Conservation (phyloP, 1,140 invertebrate genomes). For the Megalopta genalis region DNA sequence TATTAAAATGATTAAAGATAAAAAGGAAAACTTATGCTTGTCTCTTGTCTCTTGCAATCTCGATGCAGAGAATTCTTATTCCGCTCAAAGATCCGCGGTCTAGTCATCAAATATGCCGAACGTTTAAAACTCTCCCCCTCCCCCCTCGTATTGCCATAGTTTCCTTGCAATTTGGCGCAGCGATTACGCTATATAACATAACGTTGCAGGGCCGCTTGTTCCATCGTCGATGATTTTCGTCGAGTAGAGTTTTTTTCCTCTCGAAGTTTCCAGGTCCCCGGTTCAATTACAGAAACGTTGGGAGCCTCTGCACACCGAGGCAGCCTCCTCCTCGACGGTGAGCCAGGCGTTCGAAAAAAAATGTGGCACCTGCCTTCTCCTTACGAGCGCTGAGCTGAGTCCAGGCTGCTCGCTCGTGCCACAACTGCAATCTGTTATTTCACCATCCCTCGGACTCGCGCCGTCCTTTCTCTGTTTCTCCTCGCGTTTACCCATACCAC, state of each 20-base stretch:
- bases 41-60: no score
- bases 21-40: no score
- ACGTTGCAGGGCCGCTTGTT: no score
- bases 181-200: no score
- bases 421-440: conserved; percentile 78
- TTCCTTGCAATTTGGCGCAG: no score
- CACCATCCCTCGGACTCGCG: conserved; percentile 51
- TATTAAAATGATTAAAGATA: no score
- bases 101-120: no score
- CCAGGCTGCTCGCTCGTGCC: conserved; percentile 72
- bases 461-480: conserved; percentile 45
- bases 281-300: conserved; percentile 42
- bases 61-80: no score
- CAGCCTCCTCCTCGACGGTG: conserved; percentile 54
- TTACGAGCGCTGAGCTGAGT: conserved; percentile 60
- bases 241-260: not conserved
- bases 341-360: conserved; percentile 68
- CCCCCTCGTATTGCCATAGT: no score
- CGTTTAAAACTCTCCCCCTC: no score
- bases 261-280: conserved; percentile 30
- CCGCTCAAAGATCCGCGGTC: no score
- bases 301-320: conserved; percentile 65
- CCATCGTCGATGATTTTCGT: not conserved
- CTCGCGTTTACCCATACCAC: conserved; percentile 51
- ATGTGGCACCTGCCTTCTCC: conserved; percentile 76